Evolutionary conservation across 1,140 invertebrate species (phyloP).

Genomic region (Bicyclus anynana): DNA sequence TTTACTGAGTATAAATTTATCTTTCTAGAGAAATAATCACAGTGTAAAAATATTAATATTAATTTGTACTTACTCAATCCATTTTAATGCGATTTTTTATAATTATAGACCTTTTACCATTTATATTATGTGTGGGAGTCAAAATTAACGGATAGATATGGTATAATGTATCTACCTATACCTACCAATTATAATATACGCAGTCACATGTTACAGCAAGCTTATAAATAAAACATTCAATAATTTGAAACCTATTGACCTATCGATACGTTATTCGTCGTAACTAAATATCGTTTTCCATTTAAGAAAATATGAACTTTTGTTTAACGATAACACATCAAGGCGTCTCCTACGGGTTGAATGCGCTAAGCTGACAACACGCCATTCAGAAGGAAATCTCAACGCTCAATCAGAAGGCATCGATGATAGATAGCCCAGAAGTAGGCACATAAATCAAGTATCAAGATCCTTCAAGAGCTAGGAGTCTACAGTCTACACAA

Average conservation of each 20-base stretch:
- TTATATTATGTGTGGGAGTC: too few species aligned
- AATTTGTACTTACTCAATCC: too few species aligned
- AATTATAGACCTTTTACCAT: too few species aligned
- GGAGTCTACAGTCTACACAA: slow-evolving; percentile 1
- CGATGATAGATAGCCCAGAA: not conserved
- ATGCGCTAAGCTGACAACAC: not conserved
- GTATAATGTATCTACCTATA: too few species aligned
- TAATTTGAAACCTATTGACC: not conserved
- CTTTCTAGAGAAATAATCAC: too few species aligned
- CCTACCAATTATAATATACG: too few species aligned
- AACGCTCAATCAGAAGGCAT: not conserved
- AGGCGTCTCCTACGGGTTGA: not conserved
- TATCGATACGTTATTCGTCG: not conserved
- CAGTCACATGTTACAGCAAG: too few species aligned
- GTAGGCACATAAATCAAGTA: not conserved
- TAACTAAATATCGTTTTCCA: not conserved
- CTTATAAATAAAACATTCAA: too few species aligned
- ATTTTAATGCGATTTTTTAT: too few species aligned
- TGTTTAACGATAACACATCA: not conserved
- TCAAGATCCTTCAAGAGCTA: not conserved
- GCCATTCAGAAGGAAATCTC: not conserved
- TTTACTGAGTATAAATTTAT: too few species aligned
- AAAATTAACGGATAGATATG: too few species aligned
- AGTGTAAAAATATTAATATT: too few species aligned
- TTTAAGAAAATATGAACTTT: not conserved